phyloP scores from a whole-genome alignment of 1,140 invertebrate genomes.

The Zaprionus capensis region DNA sequence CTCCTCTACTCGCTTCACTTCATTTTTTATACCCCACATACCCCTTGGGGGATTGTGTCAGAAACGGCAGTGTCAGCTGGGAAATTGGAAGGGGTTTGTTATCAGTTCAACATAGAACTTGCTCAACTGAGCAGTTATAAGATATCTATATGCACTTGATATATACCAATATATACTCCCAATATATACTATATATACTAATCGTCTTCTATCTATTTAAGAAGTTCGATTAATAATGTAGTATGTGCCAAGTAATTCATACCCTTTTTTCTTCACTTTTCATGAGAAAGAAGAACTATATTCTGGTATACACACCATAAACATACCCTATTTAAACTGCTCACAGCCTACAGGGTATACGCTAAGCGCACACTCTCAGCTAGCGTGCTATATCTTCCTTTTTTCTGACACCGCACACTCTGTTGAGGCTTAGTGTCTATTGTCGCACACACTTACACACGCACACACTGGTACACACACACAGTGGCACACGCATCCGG shows the following conservation, averaged over 20 bases:
- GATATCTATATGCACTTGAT: background rate
- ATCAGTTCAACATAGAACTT: background rate
- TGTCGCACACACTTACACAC: slow-evolving; percentile 44
- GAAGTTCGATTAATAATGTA: too few species aligned
- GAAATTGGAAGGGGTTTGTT: background rate
- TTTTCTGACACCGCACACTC: slow-evolving; percentile 46
- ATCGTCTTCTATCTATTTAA: too few species aligned
- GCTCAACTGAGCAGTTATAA: background rate
- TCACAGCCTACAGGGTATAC: slow-evolving; percentile 7
- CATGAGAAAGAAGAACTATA: too few species aligned
- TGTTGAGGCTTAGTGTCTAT: slow-evolving; percentile 76
- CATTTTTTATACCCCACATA: slow-evolving; percentile 8
- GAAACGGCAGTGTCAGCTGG: background rate
- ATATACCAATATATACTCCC: background rate
- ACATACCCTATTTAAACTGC: background rate
- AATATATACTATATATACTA: too few species aligned
- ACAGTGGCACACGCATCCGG: slow-evolving; percentile 29
- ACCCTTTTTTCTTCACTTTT: too few species aligned
- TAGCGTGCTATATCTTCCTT: slow-evolving; percentile 34
- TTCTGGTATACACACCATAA: too few species aligned
- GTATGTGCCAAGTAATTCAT: too few species aligned
- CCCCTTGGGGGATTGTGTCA: background rate
- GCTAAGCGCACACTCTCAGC: background rate
- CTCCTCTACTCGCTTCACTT: slow-evolving; percentile 32
- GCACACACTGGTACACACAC: slow-evolving; percentile 15